Base-by-base conservation (phyloP, 92 coral and sea anemone species). In the Micromussa lordhowensis region DNA sequence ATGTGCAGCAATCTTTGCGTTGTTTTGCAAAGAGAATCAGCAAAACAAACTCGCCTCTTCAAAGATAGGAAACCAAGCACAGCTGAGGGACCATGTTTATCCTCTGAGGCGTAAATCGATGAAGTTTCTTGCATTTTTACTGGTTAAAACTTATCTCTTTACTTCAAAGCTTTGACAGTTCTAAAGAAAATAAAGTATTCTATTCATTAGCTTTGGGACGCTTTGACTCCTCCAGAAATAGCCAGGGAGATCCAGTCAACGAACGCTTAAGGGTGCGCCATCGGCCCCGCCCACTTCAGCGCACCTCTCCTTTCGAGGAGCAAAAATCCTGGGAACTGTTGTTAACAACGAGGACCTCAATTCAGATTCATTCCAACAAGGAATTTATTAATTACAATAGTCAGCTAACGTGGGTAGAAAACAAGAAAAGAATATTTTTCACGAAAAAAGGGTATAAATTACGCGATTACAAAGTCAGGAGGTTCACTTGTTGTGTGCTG, bases 91-190 rank as follows among this genome's bases (percentile, higher is more conserved):
- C 64, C 81, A 36, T 84, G 88, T 84, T 84, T 84, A 84, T 31
- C 30, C 53, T 72, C 66, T 34, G 61, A 31, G 22, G 75, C 26
- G 82, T 86, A 86, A 48, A 44, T 77, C 54, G 49, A 40, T 77
- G 53, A 83, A 64, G 18, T 77, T 86, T 86, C 83, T 77, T 61
- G 89, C 17, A 64, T 64, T 86, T 86, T 86, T 64, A 86, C 89
- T 86, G 89, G 89, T 58, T 86, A 86, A 77, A 78, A 86, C 89
- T 86, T 86, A 86, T 86, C 89, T 77, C 82, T 48, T 86, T 61
- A 36, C 75, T 76, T 68, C 31, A 61, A 75, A 86, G 89, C 83
- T 86, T 84, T 86, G 89, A 86, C 89, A 86, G 75, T 86, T 86
- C 36, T 29, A 59, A 77, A 13, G 89, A 66, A 86, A 77, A 77